Evolutionary conservation across 2,888 invertebrate species (phyloP), one percentile per base, ranked within the genome.

Genomic region (Watsonalla cultraria): DNA sequence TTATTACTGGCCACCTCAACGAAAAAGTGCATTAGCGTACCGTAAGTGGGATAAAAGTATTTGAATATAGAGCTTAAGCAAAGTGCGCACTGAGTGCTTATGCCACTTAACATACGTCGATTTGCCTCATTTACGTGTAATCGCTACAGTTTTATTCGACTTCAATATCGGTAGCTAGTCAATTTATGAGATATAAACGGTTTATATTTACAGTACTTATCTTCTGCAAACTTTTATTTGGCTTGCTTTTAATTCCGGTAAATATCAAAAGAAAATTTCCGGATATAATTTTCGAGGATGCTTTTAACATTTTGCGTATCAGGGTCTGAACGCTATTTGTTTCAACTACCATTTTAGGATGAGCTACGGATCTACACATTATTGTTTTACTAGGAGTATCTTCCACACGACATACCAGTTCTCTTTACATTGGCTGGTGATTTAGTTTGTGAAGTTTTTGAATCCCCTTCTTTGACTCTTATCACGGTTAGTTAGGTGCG

Each of bases 21-120:
- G 82, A 87, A 89, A 88, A 88, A 89, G 81, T 86, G 83, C 89
- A 90, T 90, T 89, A 89, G 82, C 77, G 82, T 80, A 75, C 78
- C 67, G 79, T 85, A 78, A 88, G 82, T 84, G 83, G 84, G 74
- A 85, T 84, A 84, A 85, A 84, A 85, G 83, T 86, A 86, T 89
- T 88, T 86, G 86, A 87, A 88, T 87, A 86, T 82, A 84, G 81
- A 83, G 77, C 82, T 82, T 79, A 82, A 84, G 84, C 80, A 80
- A 84, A 85, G 83, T 82, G 80, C 80, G 75, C 78, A 75, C 76
- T 79, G 79, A 86, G 86, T 83, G 83, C 79, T 83, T 74, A 74
- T 76, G 72, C 80, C 84, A 86, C 86, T 85, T 85, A 84, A 78
- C 80, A 80, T 80, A 76, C 75, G 76, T 67, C 76, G 76, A 83